These are phyloP conservation scores for Lampris incognitus DNA, from an alignment of 2,113 vertebrate genomes.

Conservation along the genomic window DNA sequence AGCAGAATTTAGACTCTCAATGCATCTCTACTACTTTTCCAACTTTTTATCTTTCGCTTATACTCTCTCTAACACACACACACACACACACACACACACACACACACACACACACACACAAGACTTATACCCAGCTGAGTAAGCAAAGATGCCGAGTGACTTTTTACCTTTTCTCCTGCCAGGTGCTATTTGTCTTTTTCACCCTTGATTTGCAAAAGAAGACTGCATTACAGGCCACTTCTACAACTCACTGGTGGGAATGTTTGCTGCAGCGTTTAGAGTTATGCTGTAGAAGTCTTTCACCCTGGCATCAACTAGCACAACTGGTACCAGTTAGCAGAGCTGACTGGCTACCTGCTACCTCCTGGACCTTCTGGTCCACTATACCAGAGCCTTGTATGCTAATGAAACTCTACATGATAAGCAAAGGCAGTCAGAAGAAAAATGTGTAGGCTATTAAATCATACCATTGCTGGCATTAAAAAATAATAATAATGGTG, in stretches of 20 bases:
- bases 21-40: constrained; percentile 34
- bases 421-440: constrained; percentile 62
- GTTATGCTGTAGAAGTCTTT: constrained; percentile 63
- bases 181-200: constrained; percentile 70
- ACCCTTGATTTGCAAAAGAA: constrained; percentile 28
- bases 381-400: constrained; percentile 72
- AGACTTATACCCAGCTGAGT: constrained; percentile 59
- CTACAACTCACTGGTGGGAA: constrained; percentile 47
- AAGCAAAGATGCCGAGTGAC: constrained; percentile 69
- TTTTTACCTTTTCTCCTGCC: constrained; percentile 71
- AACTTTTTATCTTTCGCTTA: background rate
- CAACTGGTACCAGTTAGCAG: constrained; percentile 67
- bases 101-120: background rate
- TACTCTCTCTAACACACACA: constrained; percentile 22
- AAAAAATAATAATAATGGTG: constrained; percentile 80
- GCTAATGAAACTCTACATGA: constrained; percentile 76
- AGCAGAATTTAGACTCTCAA: constrained; percentile 62
- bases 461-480: constrained; percentile 73
- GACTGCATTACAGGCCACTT: constrained; percentile 48
- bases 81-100: too few relatives aligned
- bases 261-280: constrained; percentile 53
- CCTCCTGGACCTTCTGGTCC: constrained; percentile 46
- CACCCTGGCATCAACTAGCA: constrained; percentile 61
- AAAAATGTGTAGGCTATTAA: constrained; percentile 67
- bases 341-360: constrained; percentile 64